Evolutionary conservation across 2,113 vertebrate species (phyloP), one percentile per base, ranked within the genome.

Genomic region (Eulemur rufifrons): DNA sequence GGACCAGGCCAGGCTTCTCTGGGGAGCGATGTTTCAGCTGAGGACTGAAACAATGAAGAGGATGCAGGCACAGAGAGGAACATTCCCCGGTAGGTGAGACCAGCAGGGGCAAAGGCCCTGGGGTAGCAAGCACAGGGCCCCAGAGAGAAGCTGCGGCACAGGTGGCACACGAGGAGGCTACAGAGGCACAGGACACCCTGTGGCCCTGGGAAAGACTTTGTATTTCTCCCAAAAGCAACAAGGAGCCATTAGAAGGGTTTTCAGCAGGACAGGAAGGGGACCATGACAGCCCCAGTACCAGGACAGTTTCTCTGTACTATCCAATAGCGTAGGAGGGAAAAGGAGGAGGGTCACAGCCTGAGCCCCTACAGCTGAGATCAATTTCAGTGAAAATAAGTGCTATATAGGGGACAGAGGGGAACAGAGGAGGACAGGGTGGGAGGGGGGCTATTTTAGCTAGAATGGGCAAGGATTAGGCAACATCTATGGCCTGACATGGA

Each of bases 71-170:
- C 29, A 32, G 42, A 10, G 9, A 69, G 8, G 23, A 42, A 9
- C 0, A 0, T 23, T 32, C 45, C 29, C 11, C 39, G 39, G 0
- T 9, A 15, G 3, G 27, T 3, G n/a, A 86, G 4, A 61, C 5
- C 5, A 12, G 78, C 52, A 77, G 25, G 21, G 7, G 8, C 88
- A 63, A 73, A 92, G 74, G 47, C 29, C 68, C 45, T 42, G 10
- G 11, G 54, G 52, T 27, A 86, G 52, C n/a, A 74, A 59, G n/a
- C 52, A 27, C 7, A 9, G 74, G 39, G 56, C 8, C 23, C 27
- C 27, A 42, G 76, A 86, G 32, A 25, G 8, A n/a, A 63, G 25
- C 63, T 0, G 13, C 32, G 20, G 78, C 32, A 17, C 25, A 6
- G 32, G 52, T 0, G 34, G 25, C 21, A 3, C 4, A 3, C 2